Conservation (phyloP, 2,888 invertebrate species). For the Drosophila eohydei region DNA sequence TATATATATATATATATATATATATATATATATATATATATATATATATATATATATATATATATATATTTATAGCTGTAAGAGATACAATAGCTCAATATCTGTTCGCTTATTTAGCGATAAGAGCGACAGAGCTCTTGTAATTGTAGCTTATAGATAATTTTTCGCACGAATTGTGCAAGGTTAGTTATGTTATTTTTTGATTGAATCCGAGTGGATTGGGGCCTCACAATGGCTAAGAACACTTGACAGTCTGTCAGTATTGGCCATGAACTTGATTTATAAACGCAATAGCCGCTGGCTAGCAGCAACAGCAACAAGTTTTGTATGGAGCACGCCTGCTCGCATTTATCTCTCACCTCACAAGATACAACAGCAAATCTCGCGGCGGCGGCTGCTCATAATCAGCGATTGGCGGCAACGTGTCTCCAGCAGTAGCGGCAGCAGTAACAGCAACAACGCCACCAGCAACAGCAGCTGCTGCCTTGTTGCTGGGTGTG, state of each 20-base stretch:
- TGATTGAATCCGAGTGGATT: conserved; percentile 38
- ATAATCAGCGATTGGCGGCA: conserved; percentile 84
- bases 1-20: not conserved
- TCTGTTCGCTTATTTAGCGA: conserved; percentile 4
- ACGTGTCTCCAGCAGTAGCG: conserved; percentile 61
- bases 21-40: no score
- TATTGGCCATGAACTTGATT: conserved; percentile 71
- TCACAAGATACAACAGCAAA: conserved; percentile 88
- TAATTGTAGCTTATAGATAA: conserved; percentile 8
- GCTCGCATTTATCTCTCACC: conserved; percentile 85
- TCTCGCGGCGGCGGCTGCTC: conserved; percentile 87
- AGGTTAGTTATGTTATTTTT: conserved; percentile 65
- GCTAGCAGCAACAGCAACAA: conserved; percentile 48
- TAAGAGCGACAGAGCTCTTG: conserved; percentile 25
- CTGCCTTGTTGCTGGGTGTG: conserved; percentile 46
- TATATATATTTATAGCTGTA: not conserved
- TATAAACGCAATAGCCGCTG: conserved; percentile 62
- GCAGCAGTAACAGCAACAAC: conserved; percentile 3
- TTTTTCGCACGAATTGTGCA: conserved; percentile 57
- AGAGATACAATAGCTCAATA: conserved; percentile 3
- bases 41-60: no score
- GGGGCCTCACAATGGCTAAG: conserved; percentile 57
- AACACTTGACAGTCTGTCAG: conserved; percentile 72
- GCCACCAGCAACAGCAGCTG: conserved; percentile 41
- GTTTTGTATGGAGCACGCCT: conserved; percentile 43